Evolutionary conservation across 2,888 invertebrate genomes (phyloP), one percentile per base, ranked within the genome.

Genomic region (Dicyrtomina minuta): DNA sequence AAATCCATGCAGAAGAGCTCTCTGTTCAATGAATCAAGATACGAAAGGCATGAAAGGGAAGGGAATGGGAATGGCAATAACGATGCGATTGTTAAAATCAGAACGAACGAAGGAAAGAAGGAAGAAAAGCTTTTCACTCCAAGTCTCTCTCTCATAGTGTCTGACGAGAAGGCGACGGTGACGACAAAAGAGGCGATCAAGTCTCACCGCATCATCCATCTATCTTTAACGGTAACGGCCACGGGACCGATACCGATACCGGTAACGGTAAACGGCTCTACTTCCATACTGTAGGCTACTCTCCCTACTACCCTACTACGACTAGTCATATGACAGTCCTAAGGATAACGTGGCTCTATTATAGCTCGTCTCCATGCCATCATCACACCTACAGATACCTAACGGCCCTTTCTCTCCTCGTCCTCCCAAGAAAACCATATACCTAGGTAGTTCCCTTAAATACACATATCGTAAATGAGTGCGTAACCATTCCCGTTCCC

Each of bases 181-280:
- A 58, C 17, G 58, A 58, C 13, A 60, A 44, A 60, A 33, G 27
- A 24, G 58, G 39, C 39, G 58, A 58, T 58, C 58, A 58, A 39
- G 41, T 41, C 58, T 58, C 58, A 58, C 58, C 58, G 41, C 58
- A 58, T 39, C 58, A 58, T 58, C 58, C 58, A 58, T 58, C 58
- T 58, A 58, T 12, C 33, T 33, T 33, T 33, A 33, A 33, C 33
- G 33, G 33, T 33, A 33, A 33, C 33, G 33, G 33, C 33, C 33
- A 33, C 8, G 33, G 33, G 33, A 3, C 8, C n/a, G n/a, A n/a
- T n/a, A n/a, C n/a, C n/a, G n/a, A n/a, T n/a, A n/a, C n/a, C n/a
- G n/a, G n/a, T n/a, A n/a, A n/a, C n/a, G n/a, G n/a, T n/a, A n/a
- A n/a, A n/a, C n/a, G n/a, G n/a, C n/a, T n/a, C n/a, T n/a, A n/a